A percentile compares a stretch with the other conserved stretches of the same genome.
These are phyloP conservation scores for Argyra leucocephala DNA, from an alignment of 2,888 invertebrate genomes.

Conservation along the genomic window DNA sequence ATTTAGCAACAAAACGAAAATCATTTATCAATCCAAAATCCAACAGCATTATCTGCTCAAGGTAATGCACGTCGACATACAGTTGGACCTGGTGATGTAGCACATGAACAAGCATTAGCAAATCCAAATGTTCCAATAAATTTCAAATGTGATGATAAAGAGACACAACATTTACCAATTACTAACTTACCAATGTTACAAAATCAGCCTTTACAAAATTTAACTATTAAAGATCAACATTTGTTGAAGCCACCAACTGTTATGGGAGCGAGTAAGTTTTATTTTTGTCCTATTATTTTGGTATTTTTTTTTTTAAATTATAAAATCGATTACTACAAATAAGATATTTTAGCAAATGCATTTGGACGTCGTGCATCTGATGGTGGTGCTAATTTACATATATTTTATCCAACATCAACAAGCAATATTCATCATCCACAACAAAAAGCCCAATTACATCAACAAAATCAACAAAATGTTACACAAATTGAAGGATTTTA, in stretches of 20 bases:
- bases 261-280: slow-evolving; percentile 63
- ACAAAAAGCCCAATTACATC: slow-evolving; percentile 28
- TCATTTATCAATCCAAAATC: slow-evolving; percentile 27
- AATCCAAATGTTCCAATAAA: slow-evolving; percentile 42
- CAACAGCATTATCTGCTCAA: slow-evolving; percentile 26
- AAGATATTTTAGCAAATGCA: slow-evolving; percentile 51
- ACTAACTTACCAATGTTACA: slow-evolving; percentile 68
- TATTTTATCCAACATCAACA: slow-evolving; percentile 49
- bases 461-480: slow-evolving; percentile 25
- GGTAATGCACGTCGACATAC: slow-evolving; percentile 74
- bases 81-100: slow-evolving; percentile 84
- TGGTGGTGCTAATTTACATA: slow-evolving; percentile 86
- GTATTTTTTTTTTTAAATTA: slow-evolving; percentile 3
- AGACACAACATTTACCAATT: slow-evolving; percentile 58
- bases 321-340: not conserved
- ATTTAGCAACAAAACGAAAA: slow-evolving; percentile 27
- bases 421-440: slow-evolving; percentile 40
- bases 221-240: slow-evolving; percentile 87
- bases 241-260: slow-evolving; percentile 86
- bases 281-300: not conserved
- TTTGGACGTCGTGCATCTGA: slow-evolving; percentile 89
- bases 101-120: slow-evolving; percentile 67
- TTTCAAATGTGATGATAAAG: slow-evolving; percentile 32
- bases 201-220: slow-evolving; percentile 73
- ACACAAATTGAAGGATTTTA: slow-evolving; percentile 6